Base-by-base conservation (phyloP, 2,113 vertebrate genomes). In the Leptocoma aspasia region DNA sequence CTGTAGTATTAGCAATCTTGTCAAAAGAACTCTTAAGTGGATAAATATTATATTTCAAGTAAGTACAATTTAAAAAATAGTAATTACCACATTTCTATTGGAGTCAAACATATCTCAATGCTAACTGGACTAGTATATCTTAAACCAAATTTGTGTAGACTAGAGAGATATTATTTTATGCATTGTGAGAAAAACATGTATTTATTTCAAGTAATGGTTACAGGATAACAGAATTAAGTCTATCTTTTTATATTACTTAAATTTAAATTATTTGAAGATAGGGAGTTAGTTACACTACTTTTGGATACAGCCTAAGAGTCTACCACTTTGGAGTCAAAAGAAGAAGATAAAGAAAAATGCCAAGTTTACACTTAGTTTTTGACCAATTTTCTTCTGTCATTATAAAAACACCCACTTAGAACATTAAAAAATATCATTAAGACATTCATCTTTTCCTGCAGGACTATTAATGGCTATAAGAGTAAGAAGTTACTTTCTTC, bases 361-460 rank as follows among this genome's bases (percentile, higher is more conserved):
- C 23, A 30, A 60, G 69, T 86, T 56, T 42, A 76, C 24, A 41
- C 22, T 60, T 30, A 1, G 7, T 10, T 86, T 89, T 80, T 60
- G 66, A 31, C 15, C 23, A 35, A 2, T 66, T 90, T 87, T 70
- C 26, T 63, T 26, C 23, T 12, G 4, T 33, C 35, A 75, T 44
- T 53, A 59, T n/a, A 65, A 59, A 61, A 3, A 0, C 1, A 20
- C 5, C 9, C 14, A 59, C 1, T 6, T 13, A 22, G 28, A 82
- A 65, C 41, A 66, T 2, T 41, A 8, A 57, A 64, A 90, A 61
- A n/a, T 50, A 64, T 17, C 37, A 66, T 27, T 41, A 69, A 83
- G 19, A 50, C 7, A 78, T 23, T 66, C 2, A 57, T 14, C 9
- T 81, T 52, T 78, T 56, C 23, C 47, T 77, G 22, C 19, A 89